Evolutionary conservation across 2,888 invertebrate genomes (phyloP).

Genomic region (Smittia aterrima): DNA sequence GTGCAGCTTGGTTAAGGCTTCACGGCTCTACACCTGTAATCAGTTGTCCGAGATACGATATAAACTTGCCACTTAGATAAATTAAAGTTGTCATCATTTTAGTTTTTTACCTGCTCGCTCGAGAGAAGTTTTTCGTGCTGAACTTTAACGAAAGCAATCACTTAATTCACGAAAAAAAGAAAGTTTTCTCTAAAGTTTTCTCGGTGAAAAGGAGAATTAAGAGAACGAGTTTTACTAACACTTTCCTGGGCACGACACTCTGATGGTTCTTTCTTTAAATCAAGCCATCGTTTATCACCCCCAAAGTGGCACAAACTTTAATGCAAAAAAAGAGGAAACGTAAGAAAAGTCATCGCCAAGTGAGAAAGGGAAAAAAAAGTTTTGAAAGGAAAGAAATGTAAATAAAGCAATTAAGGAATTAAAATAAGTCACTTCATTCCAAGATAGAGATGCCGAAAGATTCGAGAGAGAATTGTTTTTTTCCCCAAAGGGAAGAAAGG

Average conservation of each 20-base stretch:
- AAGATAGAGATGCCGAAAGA: neutral
- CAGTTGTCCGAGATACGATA: slow-evolving; percentile 16
- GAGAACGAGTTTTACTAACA: neutral
- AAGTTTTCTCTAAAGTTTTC: neutral
- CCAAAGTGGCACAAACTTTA: neutral
- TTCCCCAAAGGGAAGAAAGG: neutral
- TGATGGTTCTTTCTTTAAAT: neutral
- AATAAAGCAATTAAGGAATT: slow-evolving; percentile 34
- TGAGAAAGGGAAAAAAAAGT: neutral
- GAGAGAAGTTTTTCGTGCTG: too few relatives aligned
- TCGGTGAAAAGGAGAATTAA: neutral
- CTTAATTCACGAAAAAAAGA: neutral
- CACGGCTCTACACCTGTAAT: neutral
- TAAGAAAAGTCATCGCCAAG: neutral
- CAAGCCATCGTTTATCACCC: slow-evolving; percentile 7
- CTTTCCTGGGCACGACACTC: neutral
- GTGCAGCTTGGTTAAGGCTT: neutral
- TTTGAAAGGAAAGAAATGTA: slow-evolving; percentile 12
- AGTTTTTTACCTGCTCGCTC: neutral
- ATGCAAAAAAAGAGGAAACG: neutral
- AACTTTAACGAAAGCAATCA: neutral
- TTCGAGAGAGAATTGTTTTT: neutral
- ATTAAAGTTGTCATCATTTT: neutral
- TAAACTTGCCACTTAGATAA: neutral
- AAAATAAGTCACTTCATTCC: slow-evolving; percentile 41